Percentiles rank a stretch among this genome's conserved stretches.
Evolutionary conservation across 2,113 vertebrate species (phyloP).

Genomic region (Corythornis vintsioides): DNA sequence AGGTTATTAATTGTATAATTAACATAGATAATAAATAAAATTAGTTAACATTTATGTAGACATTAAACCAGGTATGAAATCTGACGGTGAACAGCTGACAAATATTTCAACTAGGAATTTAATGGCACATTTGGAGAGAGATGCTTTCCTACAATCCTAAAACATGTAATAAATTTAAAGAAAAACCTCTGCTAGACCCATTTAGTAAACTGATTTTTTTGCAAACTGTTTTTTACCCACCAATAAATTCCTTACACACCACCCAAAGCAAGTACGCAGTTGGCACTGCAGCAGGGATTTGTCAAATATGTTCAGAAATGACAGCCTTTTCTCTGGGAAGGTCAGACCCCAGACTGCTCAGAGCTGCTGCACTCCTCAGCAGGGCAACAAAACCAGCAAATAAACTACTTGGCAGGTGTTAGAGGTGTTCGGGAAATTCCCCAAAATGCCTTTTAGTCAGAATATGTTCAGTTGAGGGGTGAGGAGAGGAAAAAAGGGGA

Average conservation of each 20-base stretch:
- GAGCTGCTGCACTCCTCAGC: neutral
- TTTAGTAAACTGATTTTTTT: slow-evolving; percentile 43
- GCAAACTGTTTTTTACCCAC: neutral
- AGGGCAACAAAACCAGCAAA: neutral
- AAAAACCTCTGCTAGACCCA: slow-evolving; percentile 15
- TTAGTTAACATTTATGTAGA: neutral
- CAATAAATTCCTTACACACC: slow-evolving; percentile 35
- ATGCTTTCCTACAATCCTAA: neutral
- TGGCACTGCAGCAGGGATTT: slow-evolving; percentile 8
- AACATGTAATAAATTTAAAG: neutral
- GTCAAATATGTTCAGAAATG: neutral
- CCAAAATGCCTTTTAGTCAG: neutral
- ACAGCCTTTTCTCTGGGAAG: neutral
- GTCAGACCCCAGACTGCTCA: neutral
- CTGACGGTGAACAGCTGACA: neutral
- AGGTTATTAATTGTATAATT: neutral
- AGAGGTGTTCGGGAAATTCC: neutral
- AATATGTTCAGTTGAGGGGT: neutral
- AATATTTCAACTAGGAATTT: neutral
- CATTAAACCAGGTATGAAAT: neutral
- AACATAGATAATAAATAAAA: slow-evolving; percentile 10
- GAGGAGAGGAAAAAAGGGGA: neutral
- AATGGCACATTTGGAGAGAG: neutral
- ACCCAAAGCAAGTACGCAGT: slow-evolving; percentile 9
- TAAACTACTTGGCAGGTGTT: neutral